Evolutionary conservation across 2,888 invertebrate genomes (phyloP).

Genomic region (Folsomia manolachei): DNA sequence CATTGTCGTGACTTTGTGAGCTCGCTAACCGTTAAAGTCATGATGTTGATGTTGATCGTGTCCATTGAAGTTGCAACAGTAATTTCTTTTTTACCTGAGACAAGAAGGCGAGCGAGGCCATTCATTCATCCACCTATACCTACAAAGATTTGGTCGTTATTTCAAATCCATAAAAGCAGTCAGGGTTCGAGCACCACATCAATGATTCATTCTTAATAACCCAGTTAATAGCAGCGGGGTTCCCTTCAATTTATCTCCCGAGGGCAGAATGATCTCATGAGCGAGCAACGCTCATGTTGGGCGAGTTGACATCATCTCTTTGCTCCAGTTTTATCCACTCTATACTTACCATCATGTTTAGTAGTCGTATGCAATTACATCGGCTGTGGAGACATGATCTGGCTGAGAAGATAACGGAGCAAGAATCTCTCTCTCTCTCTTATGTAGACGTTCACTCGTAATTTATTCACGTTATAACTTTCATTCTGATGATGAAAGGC

Average conservation of each 20-base stretch:
- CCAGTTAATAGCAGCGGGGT: slow-evolving; percentile 1
- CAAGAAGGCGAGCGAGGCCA: no score
- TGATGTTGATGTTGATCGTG: no score
- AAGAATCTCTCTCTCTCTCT: background rate
- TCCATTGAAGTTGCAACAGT: no score
- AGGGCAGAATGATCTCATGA: background rate
- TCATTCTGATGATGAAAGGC: slow-evolving; percentile 5
- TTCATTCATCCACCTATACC: no score
- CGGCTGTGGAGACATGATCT: slow-evolving; percentile 1
- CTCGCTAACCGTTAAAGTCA: no score
- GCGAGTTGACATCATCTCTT: background rate
- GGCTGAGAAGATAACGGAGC: background rate
- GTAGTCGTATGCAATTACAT: slow-evolving; percentile 2
- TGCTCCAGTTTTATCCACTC: no score
- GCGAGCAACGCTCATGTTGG: no score
- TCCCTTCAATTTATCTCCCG: background rate
- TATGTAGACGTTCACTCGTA: background rate
- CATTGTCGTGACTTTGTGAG: no score
- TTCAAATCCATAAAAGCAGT: background rate
- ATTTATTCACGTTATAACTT: slow-evolving; percentile 5
- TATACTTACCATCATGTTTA: background rate
- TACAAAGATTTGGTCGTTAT: background rate
- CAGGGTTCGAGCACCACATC: background rate
- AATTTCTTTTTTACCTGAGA: background rate
- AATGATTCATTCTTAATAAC: slow-evolving; percentile 15